phyloP scores from a whole-genome alignment of 2,113 vertebrate species.

The Gasterosteus aculeatus region DNA sequence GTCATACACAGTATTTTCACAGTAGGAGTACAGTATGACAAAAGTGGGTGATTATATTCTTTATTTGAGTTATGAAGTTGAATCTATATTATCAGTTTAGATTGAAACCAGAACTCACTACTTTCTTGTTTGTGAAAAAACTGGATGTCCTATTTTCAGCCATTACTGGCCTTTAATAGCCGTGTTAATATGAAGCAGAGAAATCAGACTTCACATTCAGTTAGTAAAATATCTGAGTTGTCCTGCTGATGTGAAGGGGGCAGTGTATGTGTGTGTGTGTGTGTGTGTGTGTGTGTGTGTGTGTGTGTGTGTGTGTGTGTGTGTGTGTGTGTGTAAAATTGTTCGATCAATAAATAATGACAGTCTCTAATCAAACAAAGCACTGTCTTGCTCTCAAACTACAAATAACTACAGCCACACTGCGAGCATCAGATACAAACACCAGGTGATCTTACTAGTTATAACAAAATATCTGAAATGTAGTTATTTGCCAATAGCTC shows the following conservation, averaged over 20 bases:
- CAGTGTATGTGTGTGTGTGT: neutral
- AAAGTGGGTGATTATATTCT: neutral
- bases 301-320: constrained; percentile 1
- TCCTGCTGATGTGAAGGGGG: constrained; percentile 37
- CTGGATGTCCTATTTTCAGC: constrained; percentile 6
- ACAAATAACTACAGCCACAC: constrained; percentile 28
- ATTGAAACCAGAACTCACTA: neutral
- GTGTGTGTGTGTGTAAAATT: constrained; percentile 32
- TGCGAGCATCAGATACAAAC: constrained; percentile 12
- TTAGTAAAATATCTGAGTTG: constrained; percentile 53
- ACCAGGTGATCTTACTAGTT: neutral
- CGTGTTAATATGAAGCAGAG: constrained; percentile 51
- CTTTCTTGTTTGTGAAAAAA: neutral
- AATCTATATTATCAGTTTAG: neutral
- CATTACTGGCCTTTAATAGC: constrained; percentile 37
- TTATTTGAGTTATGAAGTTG: neutral
- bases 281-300: neutral
- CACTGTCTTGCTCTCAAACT: constrained; percentile 46
- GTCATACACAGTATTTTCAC: constrained; percentile 7
- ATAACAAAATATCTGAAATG: constrained; percentile 25
- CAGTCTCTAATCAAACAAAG: constrained; percentile 65
- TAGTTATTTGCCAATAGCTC: constrained; percentile 3
- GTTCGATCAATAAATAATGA: constrained; percentile 73
- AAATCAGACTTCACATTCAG: constrained; percentile 35
- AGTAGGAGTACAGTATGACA: neutral